These are phyloP conservation scores for Engraulis encrasicolus DNA, from an alignment of 2,113 vertebrate genomes.

Conservation along the genomic window DNA sequence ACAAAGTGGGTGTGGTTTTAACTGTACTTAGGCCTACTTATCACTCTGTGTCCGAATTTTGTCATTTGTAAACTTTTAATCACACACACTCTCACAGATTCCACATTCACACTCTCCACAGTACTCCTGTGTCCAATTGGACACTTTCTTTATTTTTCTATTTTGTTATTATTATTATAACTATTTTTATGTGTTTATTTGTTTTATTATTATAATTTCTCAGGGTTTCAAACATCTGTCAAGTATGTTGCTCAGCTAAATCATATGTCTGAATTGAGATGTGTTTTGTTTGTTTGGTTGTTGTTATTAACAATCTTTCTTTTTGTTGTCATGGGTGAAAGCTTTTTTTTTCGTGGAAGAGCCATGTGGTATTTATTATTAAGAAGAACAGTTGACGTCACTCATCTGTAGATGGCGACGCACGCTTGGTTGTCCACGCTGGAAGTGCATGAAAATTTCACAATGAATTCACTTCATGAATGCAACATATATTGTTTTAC, in stretches of 20 bases:
- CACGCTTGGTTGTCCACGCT: not conserved
- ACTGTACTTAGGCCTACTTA: no score
- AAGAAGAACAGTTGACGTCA: not conserved
- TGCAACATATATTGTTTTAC: no score
- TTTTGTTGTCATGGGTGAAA: not conserved
- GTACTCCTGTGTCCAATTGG: not conserved
- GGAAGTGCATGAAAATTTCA: no score
- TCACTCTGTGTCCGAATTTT: no score
- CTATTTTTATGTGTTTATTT: not conserved
- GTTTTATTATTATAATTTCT: no score
- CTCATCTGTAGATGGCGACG: slow-evolving; percentile 1
- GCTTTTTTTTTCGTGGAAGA: no score
- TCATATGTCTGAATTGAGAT: not conserved
- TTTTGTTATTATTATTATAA: slow-evolving; percentile 20
- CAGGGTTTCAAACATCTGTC: not conserved
- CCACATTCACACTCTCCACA: not conserved
- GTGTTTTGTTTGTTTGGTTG: not conserved
- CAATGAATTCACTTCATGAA: no score
- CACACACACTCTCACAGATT: not conserved
- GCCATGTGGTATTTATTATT: slow-evolving; percentile 21
- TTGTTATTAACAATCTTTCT: not conserved
- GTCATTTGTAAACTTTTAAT: slow-evolving; percentile 19
- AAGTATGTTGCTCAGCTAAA: not conserved
- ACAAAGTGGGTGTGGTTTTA: no score
- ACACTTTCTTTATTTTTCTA: no score